These are phyloP conservation scores for Caenorhabditis sp. DNA, from an alignment of 2,888 invertebrate species.

Conservation along the genomic window DNA sequence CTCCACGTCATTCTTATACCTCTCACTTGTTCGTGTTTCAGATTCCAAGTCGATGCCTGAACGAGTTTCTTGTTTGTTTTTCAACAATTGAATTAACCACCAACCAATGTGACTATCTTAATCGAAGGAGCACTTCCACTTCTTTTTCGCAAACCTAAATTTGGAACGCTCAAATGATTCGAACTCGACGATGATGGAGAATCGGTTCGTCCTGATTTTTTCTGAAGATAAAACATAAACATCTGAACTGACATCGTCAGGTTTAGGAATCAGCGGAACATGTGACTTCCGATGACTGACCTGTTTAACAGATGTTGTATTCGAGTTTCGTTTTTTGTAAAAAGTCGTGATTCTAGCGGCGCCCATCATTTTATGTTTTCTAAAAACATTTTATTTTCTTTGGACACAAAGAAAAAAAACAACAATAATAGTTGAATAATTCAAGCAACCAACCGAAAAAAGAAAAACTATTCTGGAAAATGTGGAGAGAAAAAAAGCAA, in stretches of 20 bases:
- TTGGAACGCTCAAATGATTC: slow-evolving; percentile 43
- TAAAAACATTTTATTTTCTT: slow-evolving; percentile 12
- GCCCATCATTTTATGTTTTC: slow-evolving; percentile 48
- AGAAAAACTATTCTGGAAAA: background rate
- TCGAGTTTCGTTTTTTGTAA: slow-evolving; percentile 44
- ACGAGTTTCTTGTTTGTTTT: slow-evolving; percentile 4
- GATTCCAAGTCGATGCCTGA: slow-evolving; percentile 61
- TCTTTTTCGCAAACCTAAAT: slow-evolving; percentile 38
- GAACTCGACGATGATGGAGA: slow-evolving; percentile 7
- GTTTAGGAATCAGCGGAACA: background rate
- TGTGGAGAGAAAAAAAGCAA: slow-evolving; percentile 8
- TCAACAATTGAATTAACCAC: too few species aligned
- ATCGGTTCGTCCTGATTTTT: background rate
- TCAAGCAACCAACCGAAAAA: background rate
- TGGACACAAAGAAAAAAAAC: background rate
- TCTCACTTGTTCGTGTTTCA: slow-evolving; percentile 60
- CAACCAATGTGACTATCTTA: slow-evolving; percentile 51
- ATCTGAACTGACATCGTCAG: too few species aligned
- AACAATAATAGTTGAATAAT: background rate
- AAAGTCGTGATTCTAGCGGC: slow-evolving; percentile 46
- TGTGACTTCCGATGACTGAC: background rate
- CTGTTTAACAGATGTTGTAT: background rate
- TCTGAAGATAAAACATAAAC: background rate
- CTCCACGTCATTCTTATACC: slow-evolving; percentile 65
- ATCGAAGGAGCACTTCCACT: slow-evolving; percentile 55